Conservation (phyloP, 2,888 invertebrate genomes). For the Atherix ibis region DNA sequence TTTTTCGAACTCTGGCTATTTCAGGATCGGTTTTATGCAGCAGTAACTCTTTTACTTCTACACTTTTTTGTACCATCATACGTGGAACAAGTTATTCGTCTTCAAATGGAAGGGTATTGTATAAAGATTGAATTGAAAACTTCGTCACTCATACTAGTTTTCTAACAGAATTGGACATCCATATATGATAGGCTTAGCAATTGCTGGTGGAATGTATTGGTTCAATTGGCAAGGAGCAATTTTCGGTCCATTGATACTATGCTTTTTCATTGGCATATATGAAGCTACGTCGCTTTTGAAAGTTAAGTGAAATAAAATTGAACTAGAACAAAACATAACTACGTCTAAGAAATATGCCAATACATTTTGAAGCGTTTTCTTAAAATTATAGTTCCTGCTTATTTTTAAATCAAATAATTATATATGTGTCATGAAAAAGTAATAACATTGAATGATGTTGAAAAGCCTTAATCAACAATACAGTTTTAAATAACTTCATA, state of each 20-base stretch:
- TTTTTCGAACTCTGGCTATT: slow-evolving; percentile 89
- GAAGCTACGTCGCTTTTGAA: slow-evolving; percentile 66
- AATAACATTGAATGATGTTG: no score
- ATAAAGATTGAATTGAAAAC: slow-evolving; percentile 2
- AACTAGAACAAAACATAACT: no score
- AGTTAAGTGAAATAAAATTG: no score
- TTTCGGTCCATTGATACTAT: slow-evolving; percentile 86
- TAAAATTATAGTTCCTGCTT: no score
- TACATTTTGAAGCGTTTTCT: no score
- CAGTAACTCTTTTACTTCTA: slow-evolving; percentile 61
- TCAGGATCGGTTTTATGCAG: slow-evolving; percentile 68
- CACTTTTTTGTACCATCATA: slow-evolving; percentile 79
- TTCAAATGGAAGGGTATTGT: slow-evolving; percentile 92
- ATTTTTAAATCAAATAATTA: no score
- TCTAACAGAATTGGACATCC: slow-evolving; percentile 74
- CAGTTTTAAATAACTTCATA: no score
- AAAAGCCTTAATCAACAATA: no score
- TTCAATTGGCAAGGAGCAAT: slow-evolving; percentile 94
- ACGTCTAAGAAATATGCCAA: no score
- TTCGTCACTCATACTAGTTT: background rate
- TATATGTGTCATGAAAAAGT: no score
- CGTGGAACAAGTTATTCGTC: slow-evolving; percentile 90
- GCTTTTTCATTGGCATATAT: slow-evolving; percentile 84
- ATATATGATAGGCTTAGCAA: slow-evolving; percentile 89
- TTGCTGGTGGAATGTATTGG: slow-evolving; percentile 96